phyloP scores from a whole-genome alignment of 2,113 vertebrate genomes.

The Tringa solitaria region DNA sequence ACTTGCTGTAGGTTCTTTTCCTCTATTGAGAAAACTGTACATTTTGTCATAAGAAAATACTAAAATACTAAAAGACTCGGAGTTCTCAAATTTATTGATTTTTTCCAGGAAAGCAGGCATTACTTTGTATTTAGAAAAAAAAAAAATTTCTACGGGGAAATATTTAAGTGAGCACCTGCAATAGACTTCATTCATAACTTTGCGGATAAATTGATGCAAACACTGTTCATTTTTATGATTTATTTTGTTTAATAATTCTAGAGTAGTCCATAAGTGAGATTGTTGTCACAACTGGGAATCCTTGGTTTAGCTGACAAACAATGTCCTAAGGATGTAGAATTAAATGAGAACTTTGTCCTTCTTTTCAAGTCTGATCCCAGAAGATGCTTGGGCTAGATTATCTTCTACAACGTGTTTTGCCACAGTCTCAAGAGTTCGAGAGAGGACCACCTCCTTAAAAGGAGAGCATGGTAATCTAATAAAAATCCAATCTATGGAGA shows the following conservation, averaged over 20 bases:
- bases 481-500: constrained; percentile 50
- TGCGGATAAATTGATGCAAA: not conserved
- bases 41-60: not conserved
- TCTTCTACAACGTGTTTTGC: not conserved
- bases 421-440: not conserved
- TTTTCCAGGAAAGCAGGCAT: not conserved
- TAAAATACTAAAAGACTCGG: not conserved
- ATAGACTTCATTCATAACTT: not conserved
- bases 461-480: constrained; percentile 29
- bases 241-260: not conserved
- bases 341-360: constrained; percentile 18
- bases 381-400: not conserved
- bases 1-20: not conserved
- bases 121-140: not conserved
- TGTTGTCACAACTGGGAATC: not conserved
- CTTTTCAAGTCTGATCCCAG: not conserved
- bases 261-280: not conserved
- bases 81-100: not conserved
- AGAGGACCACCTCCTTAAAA: constrained; percentile 12
- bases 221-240: not conserved
- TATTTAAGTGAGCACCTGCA: not conserved
- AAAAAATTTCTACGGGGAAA: not conserved
- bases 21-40: not conserved
- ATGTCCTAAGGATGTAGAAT: not conserved
- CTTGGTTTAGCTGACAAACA: not conserved